These are phyloP conservation scores for Hyppa rectilinea DNA, from an alignment of 2,888 invertebrate species.

Conservation along the genomic window DNA sequence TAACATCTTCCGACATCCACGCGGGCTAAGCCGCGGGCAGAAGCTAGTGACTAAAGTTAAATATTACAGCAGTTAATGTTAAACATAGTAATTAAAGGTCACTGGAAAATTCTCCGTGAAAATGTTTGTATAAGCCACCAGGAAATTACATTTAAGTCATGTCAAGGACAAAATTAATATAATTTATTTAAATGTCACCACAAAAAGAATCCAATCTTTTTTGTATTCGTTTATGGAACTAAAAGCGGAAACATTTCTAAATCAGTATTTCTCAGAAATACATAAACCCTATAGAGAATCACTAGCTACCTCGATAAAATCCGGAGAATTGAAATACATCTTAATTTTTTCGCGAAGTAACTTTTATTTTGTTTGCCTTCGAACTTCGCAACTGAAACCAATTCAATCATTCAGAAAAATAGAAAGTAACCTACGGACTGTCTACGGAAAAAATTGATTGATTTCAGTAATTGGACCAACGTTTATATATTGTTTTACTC, in stretches of 20 bases:
- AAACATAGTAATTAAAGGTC: neutral
- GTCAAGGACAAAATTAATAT: neutral
- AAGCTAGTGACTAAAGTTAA: no score
- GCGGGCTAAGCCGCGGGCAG: no score
- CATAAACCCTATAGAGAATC: neutral
- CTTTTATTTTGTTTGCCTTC: constrained; percentile 42
- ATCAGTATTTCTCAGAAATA: neutral
- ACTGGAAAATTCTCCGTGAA: neutral
- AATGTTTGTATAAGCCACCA: neutral
- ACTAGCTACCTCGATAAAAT: constrained; percentile 21
- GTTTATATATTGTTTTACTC: no score
- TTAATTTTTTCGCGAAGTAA: constrained; percentile 19
- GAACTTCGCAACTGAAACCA: constrained; percentile 38
- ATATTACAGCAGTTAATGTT: no score
- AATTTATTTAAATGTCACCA: constrained; percentile 1
- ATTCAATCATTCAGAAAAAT: constrained; percentile 57
- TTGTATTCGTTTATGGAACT: neutral
- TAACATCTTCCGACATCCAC: no score
- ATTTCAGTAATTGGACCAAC: no score
- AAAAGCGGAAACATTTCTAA: no score
- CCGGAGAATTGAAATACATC: constrained; percentile 44
- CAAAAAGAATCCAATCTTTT: neutral
- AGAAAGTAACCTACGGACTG: constrained; percentile 25
- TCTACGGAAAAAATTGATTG: constrained; percentile 38
- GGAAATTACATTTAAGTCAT: neutral